These are phyloP conservation scores for Spilosoma lubricipeda DNA, from an alignment of 2,888 invertebrate species.

Conservation along the genomic window DNA sequence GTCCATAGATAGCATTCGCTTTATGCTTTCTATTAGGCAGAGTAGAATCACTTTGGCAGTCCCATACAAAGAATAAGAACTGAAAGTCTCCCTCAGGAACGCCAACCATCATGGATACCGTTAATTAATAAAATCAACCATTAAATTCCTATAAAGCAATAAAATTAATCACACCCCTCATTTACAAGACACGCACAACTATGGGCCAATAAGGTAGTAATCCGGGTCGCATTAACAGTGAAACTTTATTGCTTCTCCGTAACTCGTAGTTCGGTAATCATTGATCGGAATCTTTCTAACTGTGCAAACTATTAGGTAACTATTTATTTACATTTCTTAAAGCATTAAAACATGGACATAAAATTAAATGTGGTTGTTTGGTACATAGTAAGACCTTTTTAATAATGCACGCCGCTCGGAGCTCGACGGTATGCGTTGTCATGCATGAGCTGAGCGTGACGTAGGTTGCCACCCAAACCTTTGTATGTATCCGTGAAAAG, in stretches of 20 bases:
- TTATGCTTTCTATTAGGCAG: too few species aligned
- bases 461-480: constrained; percentile 40
- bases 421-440: constrained; percentile 68
- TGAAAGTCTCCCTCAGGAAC: too few species aligned
- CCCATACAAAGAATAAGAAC: too few species aligned
- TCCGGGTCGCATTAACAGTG: constrained; percentile 28
- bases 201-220: constrained; percentile 38
- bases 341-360: constrained; percentile 59
- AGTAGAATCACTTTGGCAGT: too few species aligned
- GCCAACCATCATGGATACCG: background rate
- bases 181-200: constrained; percentile 28
- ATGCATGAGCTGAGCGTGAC: constrained; percentile 62
- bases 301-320: constrained; percentile 39
- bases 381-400: constrained; percentile 58
- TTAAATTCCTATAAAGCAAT: constrained; percentile 18
- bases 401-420: constrained; percentile 69
- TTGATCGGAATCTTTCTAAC: constrained; percentile 32
- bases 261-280: constrained; percentile 37
- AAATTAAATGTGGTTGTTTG: constrained; percentile 66
- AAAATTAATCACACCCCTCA: constrained; percentile 26
- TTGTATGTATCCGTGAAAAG: constrained; percentile 57
- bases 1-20: too few species aligned
- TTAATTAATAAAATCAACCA: background rate
- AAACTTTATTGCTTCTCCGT: constrained; percentile 42
- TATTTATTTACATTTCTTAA: constrained; percentile 47